A percentile compares a stretch with the other conserved stretches of the same genome.
These are phyloP conservation scores for Tyto alba DNA, from an alignment of 2,113 vertebrate species.

Conservation along the genomic window DNA sequence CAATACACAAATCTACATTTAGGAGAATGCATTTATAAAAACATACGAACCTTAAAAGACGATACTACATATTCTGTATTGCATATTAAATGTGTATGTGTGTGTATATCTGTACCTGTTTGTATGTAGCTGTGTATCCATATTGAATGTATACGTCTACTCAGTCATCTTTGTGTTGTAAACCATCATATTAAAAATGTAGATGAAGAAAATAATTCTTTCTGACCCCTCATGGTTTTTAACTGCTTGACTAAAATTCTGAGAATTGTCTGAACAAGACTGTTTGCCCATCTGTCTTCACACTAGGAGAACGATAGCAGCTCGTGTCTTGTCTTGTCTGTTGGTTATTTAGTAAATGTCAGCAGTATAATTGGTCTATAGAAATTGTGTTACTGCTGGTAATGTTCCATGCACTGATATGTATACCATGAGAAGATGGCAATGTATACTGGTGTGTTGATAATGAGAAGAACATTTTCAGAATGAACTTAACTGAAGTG, in stretches of 20 bases:
- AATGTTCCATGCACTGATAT: not conserved
- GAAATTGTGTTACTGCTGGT: not conserved
- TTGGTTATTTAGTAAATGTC: slow-evolving; percentile 45
- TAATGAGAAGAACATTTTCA: not conserved
- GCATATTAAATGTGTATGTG: not conserved
- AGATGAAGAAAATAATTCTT: not conserved
- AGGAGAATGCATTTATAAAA: not conserved
- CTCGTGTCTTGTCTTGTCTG: not conserved
- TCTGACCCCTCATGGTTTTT: not conserved
- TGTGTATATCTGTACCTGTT: not conserved
- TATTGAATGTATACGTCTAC: not conserved
- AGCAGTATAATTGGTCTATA: not conserved
- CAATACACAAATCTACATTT: not conserved
- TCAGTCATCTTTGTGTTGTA: not conserved
- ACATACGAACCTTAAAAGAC: not conserved
- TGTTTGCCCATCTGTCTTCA: slow-evolving; percentile 41
- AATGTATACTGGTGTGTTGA: not conserved
- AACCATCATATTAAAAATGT: not conserved
- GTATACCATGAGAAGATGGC: not conserved
- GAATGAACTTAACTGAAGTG: not conserved
- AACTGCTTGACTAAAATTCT: not conserved
- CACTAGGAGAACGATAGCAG: not conserved
- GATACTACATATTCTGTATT: not conserved
- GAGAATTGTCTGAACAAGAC: not conserved
- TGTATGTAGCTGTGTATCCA: not conserved